Conservation (phyloP, 2,888 invertebrate species). For the Trissoscelio sp. region DNA sequence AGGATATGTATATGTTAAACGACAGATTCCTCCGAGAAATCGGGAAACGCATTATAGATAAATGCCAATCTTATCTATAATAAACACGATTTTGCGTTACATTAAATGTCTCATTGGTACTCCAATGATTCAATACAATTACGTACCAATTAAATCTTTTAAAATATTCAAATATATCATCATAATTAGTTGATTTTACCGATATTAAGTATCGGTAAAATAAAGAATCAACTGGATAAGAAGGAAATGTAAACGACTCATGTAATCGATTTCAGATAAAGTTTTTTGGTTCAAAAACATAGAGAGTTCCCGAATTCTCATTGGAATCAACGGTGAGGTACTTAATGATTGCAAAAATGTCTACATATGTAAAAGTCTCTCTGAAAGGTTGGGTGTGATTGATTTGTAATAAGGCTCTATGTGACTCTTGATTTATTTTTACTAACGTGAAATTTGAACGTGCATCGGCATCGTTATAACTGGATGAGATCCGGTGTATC, state of each 20-base stretch:
- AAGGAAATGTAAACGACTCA: too few relatives aligned
- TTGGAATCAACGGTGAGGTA: slow-evolving; percentile 30
- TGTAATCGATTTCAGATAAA: too few relatives aligned
- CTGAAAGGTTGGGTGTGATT: slow-evolving; percentile 44
- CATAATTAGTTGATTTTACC: too few relatives aligned
- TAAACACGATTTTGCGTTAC: slow-evolving; percentile 1
- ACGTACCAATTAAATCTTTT: neutral
- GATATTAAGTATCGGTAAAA: too few relatives aligned
- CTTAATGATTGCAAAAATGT: slow-evolving; percentile 42
- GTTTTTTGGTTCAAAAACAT: too few relatives aligned
- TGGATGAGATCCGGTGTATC: slow-evolving; percentile 67
- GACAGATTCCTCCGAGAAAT: slow-evolving; percentile 47
- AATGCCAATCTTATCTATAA: neutral
- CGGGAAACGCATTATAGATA: slow-evolving; percentile 31
- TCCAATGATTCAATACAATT: neutral
- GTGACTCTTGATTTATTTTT: slow-evolving; percentile 65
- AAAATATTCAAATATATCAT: neutral
- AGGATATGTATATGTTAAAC: slow-evolving; percentile 29
- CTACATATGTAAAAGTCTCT: slow-evolving; percentile 46
- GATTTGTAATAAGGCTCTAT: slow-evolving; percentile 61
- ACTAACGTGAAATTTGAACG: slow-evolving; percentile 69
- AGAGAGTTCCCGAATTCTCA: slow-evolving; percentile 51
- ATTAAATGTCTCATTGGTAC: neutral
- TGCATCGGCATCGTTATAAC: slow-evolving; percentile 69
- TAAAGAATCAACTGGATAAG: too few relatives aligned